phyloP scores from a whole-genome alignment of 2,888 invertebrate genomes.

The Eristalis arbustorum region DNA sequence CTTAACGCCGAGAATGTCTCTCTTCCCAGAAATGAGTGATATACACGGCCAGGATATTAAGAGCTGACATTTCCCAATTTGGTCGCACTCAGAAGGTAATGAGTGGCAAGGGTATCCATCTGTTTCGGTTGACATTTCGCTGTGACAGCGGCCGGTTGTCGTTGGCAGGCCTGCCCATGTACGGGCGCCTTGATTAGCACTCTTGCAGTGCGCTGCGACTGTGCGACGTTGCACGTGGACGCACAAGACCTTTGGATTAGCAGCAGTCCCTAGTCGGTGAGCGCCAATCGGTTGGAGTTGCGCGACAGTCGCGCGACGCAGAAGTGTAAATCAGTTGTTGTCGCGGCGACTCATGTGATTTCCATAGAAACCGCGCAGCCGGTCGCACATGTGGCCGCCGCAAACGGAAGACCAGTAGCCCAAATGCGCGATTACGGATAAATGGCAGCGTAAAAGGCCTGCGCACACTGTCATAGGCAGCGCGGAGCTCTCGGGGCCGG shows the following conservation, averaged over 20 bases:
- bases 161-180: slow-evolving; percentile 60
- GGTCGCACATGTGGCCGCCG: not conserved
- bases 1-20: slow-evolving; percentile 27
- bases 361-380: slow-evolving; percentile 34
- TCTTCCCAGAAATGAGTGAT: slow-evolving; percentile 68
- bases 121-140: slow-evolving; percentile 63
- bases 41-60: slow-evolving; percentile 69
- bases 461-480: slow-evolving; percentile 1
- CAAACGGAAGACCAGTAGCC: slow-evolving; percentile 59
- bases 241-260: slow-evolving; percentile 48
- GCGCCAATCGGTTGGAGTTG: slow-evolving; percentile 43
- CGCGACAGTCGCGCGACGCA: not conserved
- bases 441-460: slow-evolving; percentile 40
- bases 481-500: not conserved
- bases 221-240: slow-evolving; percentile 31
- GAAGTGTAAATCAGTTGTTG: not conserved
- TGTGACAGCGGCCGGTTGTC: slow-evolving; percentile 64
- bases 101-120: slow-evolving; percentile 53
- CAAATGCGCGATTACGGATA: slow-evolving; percentile 49
- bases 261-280: slow-evolving; percentile 1
- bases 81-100: slow-evolving; percentile 66
- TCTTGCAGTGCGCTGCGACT: slow-evolving; percentile 15
- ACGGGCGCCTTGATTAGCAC: slow-evolving; percentile 63
- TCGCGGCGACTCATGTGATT: slow-evolving; percentile 24
- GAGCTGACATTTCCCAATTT: slow-evolving; percentile 66